Conservation (phyloP, 2,113 vertebrate species). For the Melanerpes aurifrons region DNA sequence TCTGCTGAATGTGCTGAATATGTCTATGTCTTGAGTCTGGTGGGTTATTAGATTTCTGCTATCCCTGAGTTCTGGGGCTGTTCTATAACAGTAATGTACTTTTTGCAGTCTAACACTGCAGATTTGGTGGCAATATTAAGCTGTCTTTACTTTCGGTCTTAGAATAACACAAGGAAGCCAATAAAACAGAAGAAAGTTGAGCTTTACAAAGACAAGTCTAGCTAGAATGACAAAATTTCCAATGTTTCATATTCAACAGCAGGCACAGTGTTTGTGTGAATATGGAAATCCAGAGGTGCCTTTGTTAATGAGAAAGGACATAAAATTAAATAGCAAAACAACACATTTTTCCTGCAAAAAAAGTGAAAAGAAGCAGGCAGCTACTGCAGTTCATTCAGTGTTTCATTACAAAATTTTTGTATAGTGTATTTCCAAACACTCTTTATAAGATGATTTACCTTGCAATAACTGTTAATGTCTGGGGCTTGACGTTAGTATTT, state of each 20-base stretch:
- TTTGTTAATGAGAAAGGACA: neutral
- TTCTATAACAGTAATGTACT: neutral
- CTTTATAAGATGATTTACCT: neutral
- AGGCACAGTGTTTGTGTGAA: neutral
- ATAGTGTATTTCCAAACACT: neutral
- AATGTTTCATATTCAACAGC: neutral
- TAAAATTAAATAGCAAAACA: neutral
- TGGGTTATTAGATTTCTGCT: conserved; percentile 4
- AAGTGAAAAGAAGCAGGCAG: neutral
- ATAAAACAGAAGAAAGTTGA: neutral
- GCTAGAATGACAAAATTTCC: neutral
- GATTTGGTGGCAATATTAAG: neutral
- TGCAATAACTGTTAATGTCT: neutral
- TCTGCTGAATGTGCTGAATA: neutral
- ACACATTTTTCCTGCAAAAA: neutral
- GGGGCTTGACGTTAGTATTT: neutral
- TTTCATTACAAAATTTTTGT: neutral
- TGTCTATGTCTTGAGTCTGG: neutral
- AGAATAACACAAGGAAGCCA: neutral
- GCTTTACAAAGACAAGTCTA: neutral
- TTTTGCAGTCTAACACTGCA: neutral
- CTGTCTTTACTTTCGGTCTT: neutral
- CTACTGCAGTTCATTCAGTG: neutral
- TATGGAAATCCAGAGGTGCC: neutral
- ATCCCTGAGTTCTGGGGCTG: neutral